Evolutionary conservation across 2,888 invertebrate genomes (phyloP), one percentile per base, ranked within the genome.

Genomic region (Trachelus troglodyta): DNA sequence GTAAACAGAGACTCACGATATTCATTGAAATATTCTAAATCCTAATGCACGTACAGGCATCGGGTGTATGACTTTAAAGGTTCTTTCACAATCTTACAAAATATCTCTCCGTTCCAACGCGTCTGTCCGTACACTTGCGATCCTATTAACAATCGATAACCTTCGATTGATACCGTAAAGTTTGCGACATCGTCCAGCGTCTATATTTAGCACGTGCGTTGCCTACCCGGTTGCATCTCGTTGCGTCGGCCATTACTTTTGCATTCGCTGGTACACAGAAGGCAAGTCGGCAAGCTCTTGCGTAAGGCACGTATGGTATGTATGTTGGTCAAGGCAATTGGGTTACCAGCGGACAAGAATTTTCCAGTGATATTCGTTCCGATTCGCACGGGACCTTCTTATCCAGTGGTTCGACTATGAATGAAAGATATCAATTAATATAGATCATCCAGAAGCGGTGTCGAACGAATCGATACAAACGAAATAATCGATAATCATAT

Each of bases 291-390:
- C 12, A 34, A 23, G n/a, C 11, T 75, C 74, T 34, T 35, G 34
- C 74, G 74, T 34, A 34, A 37, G 68, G 35, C 23, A 33, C 74
- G 69, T 75, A 56, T 34, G 73, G 85, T 85, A 82, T 83, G 82
- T 83, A 89, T 89, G 84, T 89, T 87, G 89, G 89, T 89, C 89
- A 89, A 89, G 89, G 89, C 89, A 89, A 88, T 87, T 88, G 89
- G 88, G 89, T 88, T 86, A 87, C 83, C 75, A 81, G 76, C 74
- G 79, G 77, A 31, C 69, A 69, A 73, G 76, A 40, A 73, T 73
- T 77, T 76, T 75, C 71, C 33, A 73, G 69, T 40, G 74, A 74
- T 76, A 78, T 76, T 80, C 76, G 71, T 31, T 33, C 31, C 71
- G 71, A 79, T 81, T 79, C 74, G 37, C 75, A 79, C 76, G 81